Evolutionary conservation across 53 echinoderm and acorn worm genomes (phyloP), one percentile per base, ranked within the genome.

Genomic region (Echinarachnius parma): DNA sequence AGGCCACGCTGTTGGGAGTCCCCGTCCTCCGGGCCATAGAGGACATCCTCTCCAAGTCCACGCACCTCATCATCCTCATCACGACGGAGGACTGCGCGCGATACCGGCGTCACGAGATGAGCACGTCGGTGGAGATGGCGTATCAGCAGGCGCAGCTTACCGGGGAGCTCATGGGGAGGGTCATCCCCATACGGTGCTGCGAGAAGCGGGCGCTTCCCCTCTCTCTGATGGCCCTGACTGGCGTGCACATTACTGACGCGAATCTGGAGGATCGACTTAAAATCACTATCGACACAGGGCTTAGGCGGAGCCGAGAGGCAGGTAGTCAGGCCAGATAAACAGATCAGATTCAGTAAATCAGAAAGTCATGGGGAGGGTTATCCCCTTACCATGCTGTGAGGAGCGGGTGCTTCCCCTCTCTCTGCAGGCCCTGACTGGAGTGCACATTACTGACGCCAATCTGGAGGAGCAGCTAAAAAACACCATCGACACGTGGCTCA

Each of bases 141-240:
- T 59, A 33, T 31, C 59, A 31, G n/a, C 24, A 19, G 7, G 9
- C 18, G 19, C 7, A 9, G 19, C 31, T 7, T 4, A 21, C 7
- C 31, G 13, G 31, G 10, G 16, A 44, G 31, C 20, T 16, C 20
- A 28, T 33, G 1, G 11, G 59, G 0, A 18, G 33, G 19, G 59
- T 59, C 31, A 59, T 59, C 21, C 9, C 32, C 5, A 59, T 59
- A 31, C 59, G 59, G 9, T 59, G 59, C 59, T 59, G 59, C 27
- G 34, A 59, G 5, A 34, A 59, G 32, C 19, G 7, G 5, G 5
- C 13, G 8, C 59, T 59, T 32, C 59, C 59, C 2, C 4, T 0
- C 8, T 1, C 1, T 1, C 32, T 59, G 32, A 5, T 2, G n/a
- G 13, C 8, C 21, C 10, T 59, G 9, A 31, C 4, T 3, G 34